Conservation (phyloP, 2,797 vertebrate species). For the Nasua narica region DNA sequence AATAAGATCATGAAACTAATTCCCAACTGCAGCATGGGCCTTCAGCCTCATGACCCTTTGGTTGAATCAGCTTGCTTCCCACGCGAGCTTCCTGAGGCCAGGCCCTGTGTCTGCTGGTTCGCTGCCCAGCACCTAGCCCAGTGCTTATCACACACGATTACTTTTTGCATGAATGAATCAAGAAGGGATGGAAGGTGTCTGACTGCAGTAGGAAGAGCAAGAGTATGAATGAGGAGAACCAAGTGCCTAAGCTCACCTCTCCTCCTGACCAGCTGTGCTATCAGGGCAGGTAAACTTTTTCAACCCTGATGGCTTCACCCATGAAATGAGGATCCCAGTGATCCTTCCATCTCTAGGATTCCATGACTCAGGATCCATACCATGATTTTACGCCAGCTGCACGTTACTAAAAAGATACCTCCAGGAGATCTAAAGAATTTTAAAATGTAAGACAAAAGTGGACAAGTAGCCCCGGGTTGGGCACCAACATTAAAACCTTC, state of each 20-base stretch:
- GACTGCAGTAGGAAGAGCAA: neutral
- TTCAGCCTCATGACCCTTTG: neutral
- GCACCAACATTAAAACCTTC: neutral
- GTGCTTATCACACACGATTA: neutral
- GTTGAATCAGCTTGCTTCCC: neutral
- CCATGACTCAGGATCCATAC: neutral
- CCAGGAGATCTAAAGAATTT: neutral
- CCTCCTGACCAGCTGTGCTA: neutral
- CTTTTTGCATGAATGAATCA: neutral
- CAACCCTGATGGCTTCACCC: neutral
- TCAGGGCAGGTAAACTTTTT: neutral
- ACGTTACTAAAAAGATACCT: neutral
- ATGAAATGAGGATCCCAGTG: neutral
- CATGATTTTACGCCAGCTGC: neutral
- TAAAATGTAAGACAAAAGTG: slow-evolving; percentile 12
- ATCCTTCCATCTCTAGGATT: neutral
- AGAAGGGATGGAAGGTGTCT: neutral
- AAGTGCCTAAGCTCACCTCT: neutral
- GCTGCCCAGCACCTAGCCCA: neutral
- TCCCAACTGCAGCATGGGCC: neutral
- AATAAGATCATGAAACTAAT: neutral
- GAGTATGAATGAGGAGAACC: neutral
- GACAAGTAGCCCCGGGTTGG: neutral
- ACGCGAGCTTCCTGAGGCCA: neutral
- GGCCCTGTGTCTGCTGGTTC: neutral